phyloP scores from a whole-genome alignment of 1,140 invertebrate species.

The Drosophila watanabei region DNA sequence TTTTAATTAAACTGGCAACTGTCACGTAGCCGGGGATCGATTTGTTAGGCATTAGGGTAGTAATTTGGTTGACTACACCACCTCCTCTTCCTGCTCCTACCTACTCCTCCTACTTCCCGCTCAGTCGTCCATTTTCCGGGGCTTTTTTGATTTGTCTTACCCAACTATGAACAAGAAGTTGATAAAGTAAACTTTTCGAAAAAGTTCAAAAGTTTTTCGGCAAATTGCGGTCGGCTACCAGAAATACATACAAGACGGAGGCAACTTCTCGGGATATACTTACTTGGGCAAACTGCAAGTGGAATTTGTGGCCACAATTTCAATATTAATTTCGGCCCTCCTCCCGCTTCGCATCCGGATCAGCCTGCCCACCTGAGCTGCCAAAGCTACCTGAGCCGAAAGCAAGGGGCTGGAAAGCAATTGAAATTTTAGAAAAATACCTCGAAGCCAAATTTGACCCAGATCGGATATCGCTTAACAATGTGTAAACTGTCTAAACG shows the following conservation, averaged over 20 bases:
- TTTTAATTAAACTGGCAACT: conserved; percentile 78
- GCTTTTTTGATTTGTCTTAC: conserved; percentile 58
- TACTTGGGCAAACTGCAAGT: conserved; percentile 34
- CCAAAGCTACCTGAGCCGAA: neutral
- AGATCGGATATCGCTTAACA: conserved; percentile 52
- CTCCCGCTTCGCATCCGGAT: neutral
- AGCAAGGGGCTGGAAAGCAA: conserved; percentile 13
- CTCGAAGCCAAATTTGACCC: conserved; percentile 37
- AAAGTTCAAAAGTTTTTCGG: conserved; percentile 62
- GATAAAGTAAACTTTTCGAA: conserved; percentile 65
- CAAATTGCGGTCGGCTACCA: conserved; percentile 52
- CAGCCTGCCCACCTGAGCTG: conserved; percentile 34
- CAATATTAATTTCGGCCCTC: conserved; percentile 53
- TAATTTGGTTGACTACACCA: conserved; percentile 28
- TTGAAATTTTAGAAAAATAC: conserved; percentile 51
- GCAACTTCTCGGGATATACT: conserved; percentile 39
- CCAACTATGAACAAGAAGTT: conserved; percentile 56
- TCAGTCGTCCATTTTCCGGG: conserved; percentile 2
- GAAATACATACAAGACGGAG: conserved; percentile 34
- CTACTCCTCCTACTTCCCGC: neutral
- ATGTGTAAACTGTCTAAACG: conserved; percentile 61
- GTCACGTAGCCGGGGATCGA: conserved; percentile 70
- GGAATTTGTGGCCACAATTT: conserved; percentile 59
- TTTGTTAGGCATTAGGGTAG: conserved; percentile 64
- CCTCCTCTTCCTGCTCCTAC: neutral